Base-by-base conservation (phyloP, 2,797 vertebrate species). In the Champsocephalus gunnari region DNA sequence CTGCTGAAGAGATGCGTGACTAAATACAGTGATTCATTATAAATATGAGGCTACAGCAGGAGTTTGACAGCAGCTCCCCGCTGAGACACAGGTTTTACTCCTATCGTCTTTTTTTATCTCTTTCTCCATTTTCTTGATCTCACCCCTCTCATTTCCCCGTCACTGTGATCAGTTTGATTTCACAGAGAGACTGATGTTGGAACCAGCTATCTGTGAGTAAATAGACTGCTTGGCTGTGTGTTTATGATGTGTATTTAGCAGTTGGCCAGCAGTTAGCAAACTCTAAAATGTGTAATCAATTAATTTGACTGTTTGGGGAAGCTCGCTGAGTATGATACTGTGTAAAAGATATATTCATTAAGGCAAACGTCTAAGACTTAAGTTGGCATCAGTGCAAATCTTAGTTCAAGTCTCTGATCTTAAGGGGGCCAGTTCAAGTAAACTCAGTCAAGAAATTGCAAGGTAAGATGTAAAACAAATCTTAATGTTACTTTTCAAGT, bases 21-120 rank as follows among this genome's bases (percentile, higher is more conserved):
- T 79, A 79, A 84, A 80, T 75, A 74, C 60, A 79, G 70, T 55
- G 65, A 67, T 82, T 72, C 50, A 70, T 71, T 64, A 78, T 66
- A 74, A 45, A 73, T 60, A 51, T 56, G 56, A 72, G 19, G 49
- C 70, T 75, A 34, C 32, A 82, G 54, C 34, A 44, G 21, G 43
- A 66, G 55, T 64, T 47, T 74, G 75, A 75, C 71, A 81, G 73
- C 68, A 45, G 57, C n/a, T 65, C 56, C 64, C 66, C 38, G 59
- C 75, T 68, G 68, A 19, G 63, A 54, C 54, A 53, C 53, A 57
- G 6, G 74, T 68, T 71, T 73, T 59, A 51, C 19, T 53, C 10
- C 28, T 21, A 28, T 34, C 38, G 28, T 58, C n/a, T n/a, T 69
- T 75, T 75, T 69, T 63, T 5, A 61, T 56, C 17, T 71, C 56